A percentile compares a stretch with the other conserved stretches of the same genome.
These are phyloP conservation scores for Polyommatus icarus DNA, from an alignment of 2,888 invertebrate genomes.

Conservation along the genomic window DNA sequence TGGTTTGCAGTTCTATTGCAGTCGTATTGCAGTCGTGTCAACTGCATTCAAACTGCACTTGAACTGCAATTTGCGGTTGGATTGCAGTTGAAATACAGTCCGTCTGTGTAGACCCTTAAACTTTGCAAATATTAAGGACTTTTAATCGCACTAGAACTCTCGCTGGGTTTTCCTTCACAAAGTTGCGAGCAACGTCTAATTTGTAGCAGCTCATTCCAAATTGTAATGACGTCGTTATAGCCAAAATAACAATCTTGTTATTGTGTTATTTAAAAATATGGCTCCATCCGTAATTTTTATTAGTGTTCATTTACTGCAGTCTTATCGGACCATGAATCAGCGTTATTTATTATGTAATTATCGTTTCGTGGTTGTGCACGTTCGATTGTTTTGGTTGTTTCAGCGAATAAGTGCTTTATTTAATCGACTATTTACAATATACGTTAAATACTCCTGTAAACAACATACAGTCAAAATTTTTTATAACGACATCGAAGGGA, in stretches of 20 bases:
- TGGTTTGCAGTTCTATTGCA: no score
- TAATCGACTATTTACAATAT: constrained; percentile 33
- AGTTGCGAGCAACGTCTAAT: background rate
- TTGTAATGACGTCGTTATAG: background rate
- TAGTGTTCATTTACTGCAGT: constrained; percentile 42
- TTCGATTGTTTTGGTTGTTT: constrained; percentile 40
- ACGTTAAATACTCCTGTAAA: background rate
- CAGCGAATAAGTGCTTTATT: constrained; percentile 41
- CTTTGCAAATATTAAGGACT: no score
- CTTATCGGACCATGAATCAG: constrained; percentile 45
- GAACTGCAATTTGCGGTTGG: no score
- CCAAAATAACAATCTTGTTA: background rate
- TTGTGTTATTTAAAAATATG: constrained; percentile 38
- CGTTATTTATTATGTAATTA: constrained; percentile 46
- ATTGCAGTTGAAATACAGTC: no score
- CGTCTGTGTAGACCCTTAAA: no score
- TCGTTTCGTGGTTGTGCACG: constrained; percentile 42
- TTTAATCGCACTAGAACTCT: background rate
- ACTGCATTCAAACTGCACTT: no score
- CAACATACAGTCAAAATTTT: no score
- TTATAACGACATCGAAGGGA: no score
- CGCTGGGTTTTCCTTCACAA: background rate
- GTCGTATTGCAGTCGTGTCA: no score
- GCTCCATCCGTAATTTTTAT: constrained; percentile 41
- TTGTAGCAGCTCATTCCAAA: background rate